These are phyloP conservation scores for Strigops habroptila DNA, from an alignment of 2,113 vertebrate genomes.

Conservation along the genomic window DNA sequence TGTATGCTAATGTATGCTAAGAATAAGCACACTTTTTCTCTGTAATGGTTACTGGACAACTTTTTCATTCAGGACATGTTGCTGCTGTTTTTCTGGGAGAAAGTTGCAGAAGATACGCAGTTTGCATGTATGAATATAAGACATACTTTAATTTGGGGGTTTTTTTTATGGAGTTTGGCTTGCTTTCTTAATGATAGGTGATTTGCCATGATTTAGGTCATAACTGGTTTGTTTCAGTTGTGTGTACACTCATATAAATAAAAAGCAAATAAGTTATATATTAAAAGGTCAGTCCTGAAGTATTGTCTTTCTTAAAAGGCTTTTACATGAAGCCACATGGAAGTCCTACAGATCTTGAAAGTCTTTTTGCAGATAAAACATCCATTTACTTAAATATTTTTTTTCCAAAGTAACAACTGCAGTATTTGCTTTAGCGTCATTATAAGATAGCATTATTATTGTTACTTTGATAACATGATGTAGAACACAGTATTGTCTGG, in stretches of 20 bases:
- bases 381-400: conserved; percentile 13
- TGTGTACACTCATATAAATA: neutral
- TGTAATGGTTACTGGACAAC: neutral
- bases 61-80: neutral
- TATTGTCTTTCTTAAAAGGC: neutral
- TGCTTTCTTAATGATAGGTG: neutral
- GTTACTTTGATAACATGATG: neutral
- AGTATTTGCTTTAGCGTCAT: neutral
- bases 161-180: neutral
- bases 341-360: neutral
- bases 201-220: neutral
- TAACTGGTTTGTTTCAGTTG: neutral
- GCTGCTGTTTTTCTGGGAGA: neutral
- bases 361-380: neutral
- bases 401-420: neutral
- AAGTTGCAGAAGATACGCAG: neutral
- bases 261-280: neutral
- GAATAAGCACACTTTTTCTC: neutral
- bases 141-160: neutral
- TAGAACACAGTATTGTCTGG: neutral
- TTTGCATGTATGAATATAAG: neutral
- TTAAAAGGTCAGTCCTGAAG: neutral
- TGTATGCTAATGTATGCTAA: neutral
- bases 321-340: neutral
- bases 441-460: neutral